phyloP scores from a whole-genome alignment of 2,888 invertebrate species.

The Odontomyia ornata region DNA sequence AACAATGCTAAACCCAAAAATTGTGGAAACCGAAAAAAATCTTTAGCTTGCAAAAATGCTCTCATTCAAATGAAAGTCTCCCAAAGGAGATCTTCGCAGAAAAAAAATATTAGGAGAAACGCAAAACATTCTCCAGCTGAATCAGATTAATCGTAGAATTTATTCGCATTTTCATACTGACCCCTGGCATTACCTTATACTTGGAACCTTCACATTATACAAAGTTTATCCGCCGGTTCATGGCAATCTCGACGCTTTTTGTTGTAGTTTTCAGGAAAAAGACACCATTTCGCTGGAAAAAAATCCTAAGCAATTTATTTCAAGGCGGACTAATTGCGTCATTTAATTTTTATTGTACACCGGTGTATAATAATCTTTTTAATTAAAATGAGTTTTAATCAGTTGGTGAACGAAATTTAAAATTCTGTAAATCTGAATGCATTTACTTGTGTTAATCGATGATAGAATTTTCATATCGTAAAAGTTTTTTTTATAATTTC shows the following conservation, averaged over 20 bases:
- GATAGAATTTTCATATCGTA: too few species aligned
- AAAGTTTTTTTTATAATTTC: too few species aligned
- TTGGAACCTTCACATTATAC: not conserved
- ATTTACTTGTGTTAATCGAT: not conserved
- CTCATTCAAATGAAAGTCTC: not conserved
- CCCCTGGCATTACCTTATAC: constrained; percentile 34
- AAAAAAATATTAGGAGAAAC: not conserved
- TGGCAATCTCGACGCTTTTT: too few species aligned
- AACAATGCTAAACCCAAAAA: not conserved
- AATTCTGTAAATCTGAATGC: not conserved
- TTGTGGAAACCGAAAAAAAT: not conserved
- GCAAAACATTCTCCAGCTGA: constrained; percentile 24
- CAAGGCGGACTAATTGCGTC: constrained; percentile 28
- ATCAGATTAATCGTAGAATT: constrained; percentile 39
- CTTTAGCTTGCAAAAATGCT: not conserved
- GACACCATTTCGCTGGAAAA: not conserved
- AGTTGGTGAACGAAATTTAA: not conserved
- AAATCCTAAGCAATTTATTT: constrained; percentile 12
- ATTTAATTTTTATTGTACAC: constrained; percentile 38
- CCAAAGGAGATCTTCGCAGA: not conserved
- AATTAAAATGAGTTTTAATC: constrained; percentile 25
- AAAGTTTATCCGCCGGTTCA: too few species aligned
- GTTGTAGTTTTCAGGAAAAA: not conserved
- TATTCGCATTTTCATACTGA: constrained; percentile 30
- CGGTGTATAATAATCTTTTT: constrained; percentile 34